Conservation (phyloP, 2,113 vertebrate species). For the Notothenia rossii region DNA sequence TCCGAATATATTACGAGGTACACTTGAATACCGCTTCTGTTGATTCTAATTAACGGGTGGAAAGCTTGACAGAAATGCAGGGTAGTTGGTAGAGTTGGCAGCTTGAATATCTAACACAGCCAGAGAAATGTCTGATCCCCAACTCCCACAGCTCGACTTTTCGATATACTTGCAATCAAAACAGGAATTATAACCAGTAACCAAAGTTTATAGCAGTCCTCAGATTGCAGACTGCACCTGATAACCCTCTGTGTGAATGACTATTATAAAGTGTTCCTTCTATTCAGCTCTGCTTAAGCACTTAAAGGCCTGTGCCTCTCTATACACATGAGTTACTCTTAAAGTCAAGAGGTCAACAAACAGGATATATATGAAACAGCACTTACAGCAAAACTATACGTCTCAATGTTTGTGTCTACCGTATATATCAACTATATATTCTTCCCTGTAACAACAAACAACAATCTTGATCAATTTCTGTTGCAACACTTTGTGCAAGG, state of each 20-base stretch:
- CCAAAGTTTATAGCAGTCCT: conserved; percentile 4
- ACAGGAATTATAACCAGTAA: conserved; percentile 27
- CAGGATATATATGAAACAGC: conserved; percentile 15
- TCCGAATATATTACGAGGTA: not conserved
- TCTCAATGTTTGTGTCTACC: not conserved
- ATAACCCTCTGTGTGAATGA: not conserved
- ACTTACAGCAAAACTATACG: not conserved
- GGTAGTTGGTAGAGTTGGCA: conserved; percentile 1
- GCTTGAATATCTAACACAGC: conserved; percentile 17
- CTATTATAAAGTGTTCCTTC: conserved; percentile 7
- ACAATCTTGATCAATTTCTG: conserved; percentile 13
- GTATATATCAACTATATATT: not conserved
- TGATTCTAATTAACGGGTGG: conserved; percentile 35
- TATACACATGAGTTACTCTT: not conserved
- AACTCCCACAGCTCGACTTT: conserved; percentile 13
- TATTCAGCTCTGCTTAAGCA: conserved; percentile 2
- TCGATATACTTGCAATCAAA: conserved; percentile 33
- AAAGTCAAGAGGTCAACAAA: conserved; percentile 23
- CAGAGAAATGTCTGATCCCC: conserved; percentile 13
- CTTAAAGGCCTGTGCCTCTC: conserved; percentile 20
- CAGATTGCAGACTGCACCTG: conserved; percentile 2
- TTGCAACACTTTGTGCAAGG: conserved; percentile 12
- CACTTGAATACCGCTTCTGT: conserved; percentile 3
- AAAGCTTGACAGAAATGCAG: conserved; percentile 38
- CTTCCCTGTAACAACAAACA: not conserved